Conservation (phyloP, 2,113 vertebrate genomes). For the Malurus elegans region DNA sequence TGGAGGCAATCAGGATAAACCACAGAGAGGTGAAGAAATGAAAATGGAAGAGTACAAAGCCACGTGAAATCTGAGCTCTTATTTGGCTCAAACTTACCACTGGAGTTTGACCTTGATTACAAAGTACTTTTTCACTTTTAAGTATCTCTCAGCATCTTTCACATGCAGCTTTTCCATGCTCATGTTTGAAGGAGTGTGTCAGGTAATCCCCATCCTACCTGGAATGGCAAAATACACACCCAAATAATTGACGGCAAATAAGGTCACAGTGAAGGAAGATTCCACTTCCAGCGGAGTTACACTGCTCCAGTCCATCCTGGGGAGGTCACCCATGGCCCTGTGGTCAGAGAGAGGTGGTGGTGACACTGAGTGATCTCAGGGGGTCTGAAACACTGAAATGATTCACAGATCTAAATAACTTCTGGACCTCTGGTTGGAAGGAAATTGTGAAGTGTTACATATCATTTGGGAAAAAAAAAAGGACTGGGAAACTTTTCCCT, state of each 20-base stretch:
- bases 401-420: neutral
- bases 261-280: neutral
- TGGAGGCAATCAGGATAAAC: neutral
- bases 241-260: neutral
- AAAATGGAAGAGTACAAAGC: neutral
- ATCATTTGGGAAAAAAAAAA: neutral
- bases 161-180: neutral
- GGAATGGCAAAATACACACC: neutral
- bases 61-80: neutral
- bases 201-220: neutral
- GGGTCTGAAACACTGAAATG: neutral
- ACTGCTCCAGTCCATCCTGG: rapidly evolving
- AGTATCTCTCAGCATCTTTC: neutral
- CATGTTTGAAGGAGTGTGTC: neutral
- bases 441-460: neutral
- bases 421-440: neutral
- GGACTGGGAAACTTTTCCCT: neutral
- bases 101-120: neutral
- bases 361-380: neutral
- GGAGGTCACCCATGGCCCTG: neutral
- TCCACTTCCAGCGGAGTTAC: neutral
- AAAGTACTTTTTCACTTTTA: neutral
- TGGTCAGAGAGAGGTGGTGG: neutral
- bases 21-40: neutral
- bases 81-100: neutral